Percentiles rank a stretch among this genome's conserved stretches.
These are phyloP conservation scores for Cyclura pinguis DNA, from an alignment of 2,797 vertebrate genomes.

Conservation along the genomic window DNA sequence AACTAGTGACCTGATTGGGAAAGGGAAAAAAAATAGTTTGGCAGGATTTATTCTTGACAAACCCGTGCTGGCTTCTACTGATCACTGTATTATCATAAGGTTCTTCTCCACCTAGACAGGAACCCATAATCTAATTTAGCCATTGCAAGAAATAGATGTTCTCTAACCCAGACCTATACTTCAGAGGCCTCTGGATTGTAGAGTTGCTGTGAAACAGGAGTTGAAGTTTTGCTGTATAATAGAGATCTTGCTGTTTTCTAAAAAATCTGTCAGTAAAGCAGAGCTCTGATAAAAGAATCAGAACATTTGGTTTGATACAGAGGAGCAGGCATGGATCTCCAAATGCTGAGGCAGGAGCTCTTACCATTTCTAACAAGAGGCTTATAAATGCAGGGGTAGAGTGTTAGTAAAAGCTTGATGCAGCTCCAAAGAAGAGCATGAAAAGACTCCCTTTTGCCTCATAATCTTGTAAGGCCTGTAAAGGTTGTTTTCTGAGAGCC, in stretches of 20 bases:
- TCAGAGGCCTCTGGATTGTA: neutral
- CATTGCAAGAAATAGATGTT: neutral
- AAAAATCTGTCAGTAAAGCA: neutral
- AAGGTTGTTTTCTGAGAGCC: slow-evolving; percentile 36
- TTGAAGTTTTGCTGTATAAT: neutral
- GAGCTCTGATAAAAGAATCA: slow-evolving; percentile 2
- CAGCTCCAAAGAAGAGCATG: slow-evolving; percentile 26
- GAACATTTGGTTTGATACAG: neutral
- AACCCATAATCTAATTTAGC: neutral
- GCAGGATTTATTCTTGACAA: too few relatives aligned
- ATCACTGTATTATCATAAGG: too few relatives aligned
- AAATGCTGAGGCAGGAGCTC: neutral
- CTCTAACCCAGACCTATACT: neutral
- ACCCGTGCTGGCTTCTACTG: too few relatives aligned
- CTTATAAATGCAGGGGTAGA: neutral
- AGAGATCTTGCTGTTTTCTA: neutral
- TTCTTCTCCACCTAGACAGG: too few relatives aligned
- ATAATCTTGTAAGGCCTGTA: neutral
- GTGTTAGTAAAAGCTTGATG: neutral
- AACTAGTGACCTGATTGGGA: too few relatives aligned
- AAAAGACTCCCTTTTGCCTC: slow-evolving; percentile 5
- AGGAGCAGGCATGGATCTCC: neutral
- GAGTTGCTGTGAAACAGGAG: neutral
- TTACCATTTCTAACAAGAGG: neutral
- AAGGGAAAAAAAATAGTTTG: too few relatives aligned